phyloP scores from a whole-genome alignment of 30 jellyfish, hydroid and myxozoan genomes.

The Pseudorhiza aurosa region DNA sequence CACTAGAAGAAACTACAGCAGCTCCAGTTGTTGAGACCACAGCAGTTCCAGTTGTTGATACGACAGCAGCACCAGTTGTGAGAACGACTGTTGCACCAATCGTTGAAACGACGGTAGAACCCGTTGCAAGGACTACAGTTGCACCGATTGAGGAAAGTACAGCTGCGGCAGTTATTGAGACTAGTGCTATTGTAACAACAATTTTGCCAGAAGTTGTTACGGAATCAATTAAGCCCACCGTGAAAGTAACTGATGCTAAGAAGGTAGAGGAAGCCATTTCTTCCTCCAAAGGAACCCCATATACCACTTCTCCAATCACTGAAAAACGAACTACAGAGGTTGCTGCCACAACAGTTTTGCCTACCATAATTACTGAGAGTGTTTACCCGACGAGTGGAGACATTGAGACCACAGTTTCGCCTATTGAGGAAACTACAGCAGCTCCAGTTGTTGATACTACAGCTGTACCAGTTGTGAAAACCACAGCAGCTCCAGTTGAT shows the following conservation, averaged over 20 bases:
- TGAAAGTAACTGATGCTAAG: slow-evolving; percentile 34
- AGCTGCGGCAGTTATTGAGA: slow-evolving; percentile 38
- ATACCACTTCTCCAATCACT: slow-evolving; percentile 20
- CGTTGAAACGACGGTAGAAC: slow-evolving; percentile 36
- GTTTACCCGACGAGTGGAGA: too few species aligned
- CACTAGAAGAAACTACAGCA: neutral
- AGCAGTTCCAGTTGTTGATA: neutral
- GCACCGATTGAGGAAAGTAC: slow-evolving; percentile 34
- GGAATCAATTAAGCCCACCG: slow-evolving; percentile 28
- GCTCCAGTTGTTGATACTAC: slow-evolving; percentile 28
- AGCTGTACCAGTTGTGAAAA: slow-evolving; percentile 17
- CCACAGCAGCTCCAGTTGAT: slow-evolving; percentile 30
- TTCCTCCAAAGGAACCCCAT: neutral
- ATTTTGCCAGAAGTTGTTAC: slow-evolving; percentile 24
- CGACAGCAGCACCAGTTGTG: slow-evolving; percentile 26
- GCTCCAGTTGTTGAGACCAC: slow-evolving; percentile 31
- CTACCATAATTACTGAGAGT: neutral
- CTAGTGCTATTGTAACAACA: slow-evolving; percentile 20
- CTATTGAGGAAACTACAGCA: slow-evolving; percentile 49
- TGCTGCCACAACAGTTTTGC: slow-evolving; percentile 41
- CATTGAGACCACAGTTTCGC: slow-evolving; percentile 16
- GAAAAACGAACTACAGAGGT: slow-evolving; percentile 18
- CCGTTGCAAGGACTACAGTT: slow-evolving; percentile 20
- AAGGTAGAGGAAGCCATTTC: slow-evolving; percentile 7
- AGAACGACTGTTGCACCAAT: slow-evolving; percentile 39